phyloP scores from a whole-genome alignment of 2,797 vertebrate genomes.

The Phataginus tetradactyla region DNA sequence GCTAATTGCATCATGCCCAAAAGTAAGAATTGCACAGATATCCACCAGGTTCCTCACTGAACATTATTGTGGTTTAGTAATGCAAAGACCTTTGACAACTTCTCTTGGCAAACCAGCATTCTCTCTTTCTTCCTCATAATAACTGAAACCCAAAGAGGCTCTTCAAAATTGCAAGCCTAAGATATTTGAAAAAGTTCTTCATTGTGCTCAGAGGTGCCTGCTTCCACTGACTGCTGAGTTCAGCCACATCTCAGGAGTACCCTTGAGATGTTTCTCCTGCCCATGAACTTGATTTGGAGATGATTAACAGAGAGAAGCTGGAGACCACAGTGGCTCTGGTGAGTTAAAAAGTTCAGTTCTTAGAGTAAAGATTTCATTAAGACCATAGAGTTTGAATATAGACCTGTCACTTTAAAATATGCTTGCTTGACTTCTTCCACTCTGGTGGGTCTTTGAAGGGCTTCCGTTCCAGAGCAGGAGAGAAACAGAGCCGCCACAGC shows the following conservation, averaged over 20 bases:
- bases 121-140: constrained; percentile 32
- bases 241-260: constrained; percentile 59
- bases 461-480: constrained; percentile 55
- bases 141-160: not conserved
- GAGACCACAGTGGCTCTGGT: constrained; percentile 32
- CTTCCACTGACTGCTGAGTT: constrained; percentile 45
- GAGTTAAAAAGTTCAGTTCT: constrained; percentile 69
- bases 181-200: constrained; percentile 59
- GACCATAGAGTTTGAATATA: constrained; percentile 51
- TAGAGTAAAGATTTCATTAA: constrained; percentile 78
- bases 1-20: constrained; percentile 51
- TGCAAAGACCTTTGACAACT: constrained; percentile 64
- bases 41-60: constrained; percentile 26
- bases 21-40: constrained; percentile 61
- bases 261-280: constrained; percentile 52
- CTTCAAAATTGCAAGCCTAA: constrained; percentile 61
- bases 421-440: constrained; percentile 64
- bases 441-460: constrained; percentile 60
- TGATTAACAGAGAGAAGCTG: constrained; percentile 67
- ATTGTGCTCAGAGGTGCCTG: constrained; percentile 42
- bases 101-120: constrained; percentile 52
- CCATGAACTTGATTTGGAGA: constrained; percentile 74
- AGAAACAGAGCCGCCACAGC: constrained; percentile 43
- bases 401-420: constrained; percentile 75
- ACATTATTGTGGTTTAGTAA: constrained; percentile 67